Evolutionary conservation across 1,140 invertebrate species (phyloP).

Genomic region (Zaprionus taronus): DNA sequence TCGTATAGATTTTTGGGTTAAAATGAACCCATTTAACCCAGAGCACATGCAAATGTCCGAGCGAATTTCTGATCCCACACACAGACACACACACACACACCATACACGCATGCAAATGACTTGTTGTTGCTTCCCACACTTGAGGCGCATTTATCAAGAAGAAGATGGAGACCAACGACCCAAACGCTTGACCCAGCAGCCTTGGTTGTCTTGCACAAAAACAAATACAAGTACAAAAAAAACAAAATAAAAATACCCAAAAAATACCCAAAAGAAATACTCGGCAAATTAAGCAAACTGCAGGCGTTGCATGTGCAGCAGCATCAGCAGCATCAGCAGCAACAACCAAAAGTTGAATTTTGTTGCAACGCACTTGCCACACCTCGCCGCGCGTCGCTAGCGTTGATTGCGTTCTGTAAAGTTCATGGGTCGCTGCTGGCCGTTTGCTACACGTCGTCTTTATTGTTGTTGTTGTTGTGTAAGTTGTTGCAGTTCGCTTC

Average conservation of each 20-base stretch:
- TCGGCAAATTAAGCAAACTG: constrained; percentile 46
- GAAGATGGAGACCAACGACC: constrained; percentile 52
- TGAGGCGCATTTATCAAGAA: constrained; percentile 32
- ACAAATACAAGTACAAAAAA: constrained; percentile 3
- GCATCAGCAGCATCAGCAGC: constrained; percentile 11
- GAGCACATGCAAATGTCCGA: background rate
- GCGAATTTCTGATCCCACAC: constrained; percentile 27
- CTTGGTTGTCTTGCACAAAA: constrained; percentile 24
- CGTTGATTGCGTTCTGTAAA: constrained; percentile 60
- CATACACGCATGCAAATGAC: background rate
- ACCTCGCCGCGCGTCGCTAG: constrained; percentile 14
- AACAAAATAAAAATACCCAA: constrained; percentile 8
- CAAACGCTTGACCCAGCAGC: constrained; percentile 41
- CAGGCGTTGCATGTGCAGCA: constrained; percentile 46
- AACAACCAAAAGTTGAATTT: constrained; percentile 27
- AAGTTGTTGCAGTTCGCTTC: constrained; percentile 63
- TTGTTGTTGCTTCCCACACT: constrained; percentile 46
- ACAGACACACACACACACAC: constrained; percentile 25
- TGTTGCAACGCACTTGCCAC: constrained; percentile 63
- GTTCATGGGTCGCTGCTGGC: constrained; percentile 71
- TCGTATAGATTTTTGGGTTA: constrained; percentile 11
- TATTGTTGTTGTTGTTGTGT: constrained; percentile 26
- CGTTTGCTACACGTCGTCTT: constrained; percentile 41
- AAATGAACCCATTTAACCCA: constrained; percentile 29
- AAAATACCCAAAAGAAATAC: constrained; percentile 30